A percentile compares a stretch with the other conserved stretches of the same genome.
Conservation (phyloP, 2,113 vertebrate species). For the Puma concolor region DNA sequence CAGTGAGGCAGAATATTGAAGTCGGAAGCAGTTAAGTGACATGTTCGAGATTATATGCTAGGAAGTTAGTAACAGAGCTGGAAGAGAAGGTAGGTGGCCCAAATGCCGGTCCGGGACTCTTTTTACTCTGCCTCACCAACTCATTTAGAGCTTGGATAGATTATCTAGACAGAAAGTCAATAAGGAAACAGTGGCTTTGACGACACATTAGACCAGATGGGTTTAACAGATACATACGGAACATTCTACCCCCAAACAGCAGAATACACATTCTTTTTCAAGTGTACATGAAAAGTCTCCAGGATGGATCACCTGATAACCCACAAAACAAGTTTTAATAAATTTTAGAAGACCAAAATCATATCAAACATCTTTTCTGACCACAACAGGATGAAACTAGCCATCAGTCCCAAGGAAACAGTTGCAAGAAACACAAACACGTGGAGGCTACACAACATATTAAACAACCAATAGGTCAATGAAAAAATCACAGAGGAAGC, state of each 20-base stretch:
- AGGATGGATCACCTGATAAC: neutral
- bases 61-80: neutral
- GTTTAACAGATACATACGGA: neutral
- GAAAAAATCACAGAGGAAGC: neutral
- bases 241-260: neutral
- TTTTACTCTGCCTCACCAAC: neutral
- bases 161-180: neutral
- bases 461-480: neutral
- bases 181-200: neutral
- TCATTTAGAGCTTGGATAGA: neutral
- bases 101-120: neutral
- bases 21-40: neutral
- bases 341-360: neutral
- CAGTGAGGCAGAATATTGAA: neutral
- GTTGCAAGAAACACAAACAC: neutral
- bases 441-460: neutral
- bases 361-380: neutral
- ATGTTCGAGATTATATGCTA: neutral
- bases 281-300: neutral
- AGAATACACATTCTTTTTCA: neutral
- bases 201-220: neutral
- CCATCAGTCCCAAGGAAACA: neutral
- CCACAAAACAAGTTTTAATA: neutral
- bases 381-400: neutral
- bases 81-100: neutral